These are phyloP conservation scores for Hirtodrosophila duncani DNA, from an alignment of 2,888 invertebrate genomes.

Conservation along the genomic window DNA sequence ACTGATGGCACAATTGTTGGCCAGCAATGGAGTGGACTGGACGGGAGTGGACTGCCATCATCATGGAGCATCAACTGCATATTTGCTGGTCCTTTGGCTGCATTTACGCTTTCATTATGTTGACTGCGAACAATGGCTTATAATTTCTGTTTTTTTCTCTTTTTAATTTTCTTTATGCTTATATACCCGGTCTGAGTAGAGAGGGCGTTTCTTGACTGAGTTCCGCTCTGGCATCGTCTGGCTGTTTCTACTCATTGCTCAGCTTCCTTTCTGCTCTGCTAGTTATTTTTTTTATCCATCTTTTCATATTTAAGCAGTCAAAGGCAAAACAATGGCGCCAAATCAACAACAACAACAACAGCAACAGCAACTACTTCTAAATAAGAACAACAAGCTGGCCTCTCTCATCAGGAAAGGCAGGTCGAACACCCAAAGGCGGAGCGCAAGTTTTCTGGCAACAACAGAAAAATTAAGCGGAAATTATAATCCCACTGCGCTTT, in stretches of 20 bases:
- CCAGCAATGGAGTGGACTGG: no score
- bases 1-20: no score
- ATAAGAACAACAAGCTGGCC: constrained; percentile 13
- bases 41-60: no score
- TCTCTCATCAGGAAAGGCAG: constrained; percentile 28
- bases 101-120: constrained; percentile 36
- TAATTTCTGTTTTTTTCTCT: constrained; percentile 46
- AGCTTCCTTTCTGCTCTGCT: constrained; percentile 1
- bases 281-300: constrained; percentile 19
- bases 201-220: constrained; percentile 9
- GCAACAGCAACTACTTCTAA: neutral
- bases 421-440: neutral
- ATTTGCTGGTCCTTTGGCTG: constrained; percentile 1
- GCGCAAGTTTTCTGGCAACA: constrained; percentile 3
- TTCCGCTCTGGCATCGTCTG: constrained; percentile 24
- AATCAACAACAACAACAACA: constrained; percentile 25
- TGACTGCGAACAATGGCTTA: constrained; percentile 57
- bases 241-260: no score
- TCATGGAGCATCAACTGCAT: no score
- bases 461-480: constrained; percentile 23
- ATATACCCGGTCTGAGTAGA: constrained; percentile 6
- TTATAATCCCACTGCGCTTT: constrained; percentile 25
- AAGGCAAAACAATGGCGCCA: constrained; percentile 43
- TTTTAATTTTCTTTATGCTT: no score
- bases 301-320: constrained; percentile 42